Base-by-base conservation (phyloP, 2,113 vertebrate species). In the Etheostoma cragini region DNA sequence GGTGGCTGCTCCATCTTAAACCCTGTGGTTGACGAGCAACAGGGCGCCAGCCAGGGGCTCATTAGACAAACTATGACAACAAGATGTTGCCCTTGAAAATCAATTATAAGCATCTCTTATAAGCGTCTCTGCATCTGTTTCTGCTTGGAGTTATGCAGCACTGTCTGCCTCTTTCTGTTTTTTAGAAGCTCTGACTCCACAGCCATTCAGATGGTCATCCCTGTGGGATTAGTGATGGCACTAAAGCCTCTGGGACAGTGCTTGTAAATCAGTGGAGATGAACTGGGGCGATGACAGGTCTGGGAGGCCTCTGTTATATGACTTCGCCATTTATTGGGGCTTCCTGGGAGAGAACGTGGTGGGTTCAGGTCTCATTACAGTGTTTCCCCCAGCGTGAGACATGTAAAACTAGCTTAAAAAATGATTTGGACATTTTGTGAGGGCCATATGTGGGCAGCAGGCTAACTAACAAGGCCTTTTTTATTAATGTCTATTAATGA, bases 101-200 rank as follows among this genome's bases (percentile, higher is more conserved):
- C 93, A 95, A 95, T 95, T 95, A 93, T 89, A 93, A 95, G 90
- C 92, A n/a, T n/a, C n/a, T n/a, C n/a, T n/a, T n/a, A n/a, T n/a
- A n/a, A 92, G 76, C 56, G 42, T 82, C 81, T 47, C 72, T 86
- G 89, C 94, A 95, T 95, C 94, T 95, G 94, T 94, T 94, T 93
- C 90, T 94, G 86, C 83, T 94, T 42, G 88, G 76, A 88, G 87
- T 91, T 93, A 90, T 90, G 90, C 62, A 54, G 82, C 71, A 5
- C 83, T 90, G 86, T 87, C 88, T 92, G 85, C 61, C 65, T 54
- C 72, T 54, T 72, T 79, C 35, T 57, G 52, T 74, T 84, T 76
- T 87, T 82, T 61, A 62, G 63, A 70, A 19, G 69, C 24, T 70
- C 88, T 75, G 89, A 88, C 86, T 92, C 84, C 83, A 69, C 76